Base-by-base conservation (phyloP, 2,888 invertebrate genomes). In the Cheilosia scutellata region DNA sequence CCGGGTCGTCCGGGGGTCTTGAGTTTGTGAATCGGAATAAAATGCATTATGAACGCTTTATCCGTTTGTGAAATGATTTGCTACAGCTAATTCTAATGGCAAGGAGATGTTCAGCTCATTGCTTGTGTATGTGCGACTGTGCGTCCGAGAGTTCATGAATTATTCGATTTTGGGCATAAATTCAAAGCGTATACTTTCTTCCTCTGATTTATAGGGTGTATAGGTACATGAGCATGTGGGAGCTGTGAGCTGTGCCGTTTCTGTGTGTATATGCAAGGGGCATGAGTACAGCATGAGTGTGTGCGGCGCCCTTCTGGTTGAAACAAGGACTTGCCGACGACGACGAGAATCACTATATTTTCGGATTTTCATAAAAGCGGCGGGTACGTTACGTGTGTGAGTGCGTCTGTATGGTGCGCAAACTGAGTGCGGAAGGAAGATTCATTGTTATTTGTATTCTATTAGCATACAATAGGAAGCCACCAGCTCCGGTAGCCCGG, bases 381-480 rank as follows among this genome's bases (percentile, higher is more conserved):
- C 20, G 37, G n/a, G n/a, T 27, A 37, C 31, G 29, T 27, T n/a
- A n/a, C n/a, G 51, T 42, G 4, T 9, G 44, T 11, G 44, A 7
- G 42, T 0, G 9, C n/a, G 25, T 20, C 25, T 49, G 4, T 71
- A 16, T 63, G 29, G 44, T n/a, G 40, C 33, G 47, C 65, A 65
- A 66, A 72, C 66, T 60, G n/a, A 53, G 60, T 62, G 60, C 84
- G 84, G 84, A 84, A 79, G 71, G 84, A 84, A 84, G 79, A 84
- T 84, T 84, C 84, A 84, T 84, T 84, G 84, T 84, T 84, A 84
- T 84, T 84, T 84, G 84, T 79, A 84, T 84, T 84, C 84, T 84
- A 84, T 84, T 84, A 84, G 84, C 84, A 79, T 84, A 78, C 84
- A 76, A 84, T 79, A 80, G 84, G 79, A 84, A 84, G 60, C 79